Evolutionary conservation across 2,113 vertebrate species (phyloP), one percentile per base, ranked within the genome.

Genomic region (Dunckerocampus dactyliophorus): DNA sequence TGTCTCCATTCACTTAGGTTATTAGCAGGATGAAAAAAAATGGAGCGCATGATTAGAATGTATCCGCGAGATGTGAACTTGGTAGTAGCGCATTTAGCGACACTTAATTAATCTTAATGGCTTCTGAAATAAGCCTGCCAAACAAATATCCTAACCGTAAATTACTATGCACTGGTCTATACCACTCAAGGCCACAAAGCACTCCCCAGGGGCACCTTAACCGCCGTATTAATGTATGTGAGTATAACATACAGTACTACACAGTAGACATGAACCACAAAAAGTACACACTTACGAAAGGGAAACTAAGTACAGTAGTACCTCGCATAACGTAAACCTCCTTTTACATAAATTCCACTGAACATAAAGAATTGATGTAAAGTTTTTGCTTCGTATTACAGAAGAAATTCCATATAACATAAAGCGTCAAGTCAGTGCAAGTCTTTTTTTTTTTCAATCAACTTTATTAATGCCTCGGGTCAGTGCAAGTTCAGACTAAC

Each of bases 101-200:
- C 81, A 78, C 85, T 86, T 89, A 85, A 89, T 89, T 89, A 81
- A 88, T 88, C 79, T 83, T 88, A 88, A 89, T 89, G 85, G 84
- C 87, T 87, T 88, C 83, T 82, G 78, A 79, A 88, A 89, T 82
- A 85, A 88, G 77, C 65, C 73, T 74, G 82, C 82, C 78, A 84
- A 81, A 82, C 67, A 84, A 82, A 81, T 69, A 81, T 74, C 69
- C 51, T 77, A 81, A 74, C 78, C 84, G 81, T 80, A 79, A 87
- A 89, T 83, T 79, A 82, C 80, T 70, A 79, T 82, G 71, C 71
- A 56, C 71, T 75, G 58, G 74, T 70, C 71, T 6, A n/a, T 54
- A 71, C 31, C 69, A 69, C 78, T 54, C 74, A 42, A 69, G 53
- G 65, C 70, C 67, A 70, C 71, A 72, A 79, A 82, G 64, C 59